phyloP scores from a whole-genome alignment of 64 coral and sea anemone genomes.

The Trachythela sp. region DNA sequence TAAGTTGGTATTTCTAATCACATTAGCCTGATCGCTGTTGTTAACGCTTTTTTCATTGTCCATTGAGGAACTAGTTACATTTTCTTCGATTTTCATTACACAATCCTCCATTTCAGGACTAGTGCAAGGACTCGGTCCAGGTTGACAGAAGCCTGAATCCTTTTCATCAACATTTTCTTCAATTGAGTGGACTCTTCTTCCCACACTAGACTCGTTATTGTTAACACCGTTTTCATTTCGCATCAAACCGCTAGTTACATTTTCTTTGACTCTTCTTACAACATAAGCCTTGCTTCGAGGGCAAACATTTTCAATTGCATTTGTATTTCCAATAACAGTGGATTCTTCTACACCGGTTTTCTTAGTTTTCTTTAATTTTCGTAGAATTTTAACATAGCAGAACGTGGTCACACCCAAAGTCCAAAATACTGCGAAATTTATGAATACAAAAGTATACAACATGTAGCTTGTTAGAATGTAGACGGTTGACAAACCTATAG shows the following conservation, averaged over 20 bases:
- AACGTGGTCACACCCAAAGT: constrained; percentile 56
- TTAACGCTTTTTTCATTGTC: no score
- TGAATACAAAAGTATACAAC: constrained; percentile 69
- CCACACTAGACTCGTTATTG: background rate
- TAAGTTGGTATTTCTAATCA: no score
- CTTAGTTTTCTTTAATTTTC: constrained; percentile 41
- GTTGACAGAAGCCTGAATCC: no score
- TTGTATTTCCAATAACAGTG: background rate
- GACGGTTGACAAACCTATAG: constrained; percentile 54
- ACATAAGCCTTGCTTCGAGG: background rate
- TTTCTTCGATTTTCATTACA: no score
- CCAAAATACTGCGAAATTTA: constrained; percentile 55
- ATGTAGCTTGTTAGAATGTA: constrained; percentile 59
- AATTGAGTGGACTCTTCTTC: no score
- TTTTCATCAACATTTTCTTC: no score
- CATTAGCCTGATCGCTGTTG: no score
- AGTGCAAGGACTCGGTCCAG: no score
- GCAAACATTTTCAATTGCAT: background rate
- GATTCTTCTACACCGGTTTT: constrained; percentile 32
- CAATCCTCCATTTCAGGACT: no score
- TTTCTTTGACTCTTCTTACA: background rate
- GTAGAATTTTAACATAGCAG: constrained; percentile 68
- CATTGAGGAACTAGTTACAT: no score
- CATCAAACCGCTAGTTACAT: background rate
- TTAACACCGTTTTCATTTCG: background rate